Conservation (phyloP, 2,888 invertebrate genomes). For the Andrena praecox region DNA sequence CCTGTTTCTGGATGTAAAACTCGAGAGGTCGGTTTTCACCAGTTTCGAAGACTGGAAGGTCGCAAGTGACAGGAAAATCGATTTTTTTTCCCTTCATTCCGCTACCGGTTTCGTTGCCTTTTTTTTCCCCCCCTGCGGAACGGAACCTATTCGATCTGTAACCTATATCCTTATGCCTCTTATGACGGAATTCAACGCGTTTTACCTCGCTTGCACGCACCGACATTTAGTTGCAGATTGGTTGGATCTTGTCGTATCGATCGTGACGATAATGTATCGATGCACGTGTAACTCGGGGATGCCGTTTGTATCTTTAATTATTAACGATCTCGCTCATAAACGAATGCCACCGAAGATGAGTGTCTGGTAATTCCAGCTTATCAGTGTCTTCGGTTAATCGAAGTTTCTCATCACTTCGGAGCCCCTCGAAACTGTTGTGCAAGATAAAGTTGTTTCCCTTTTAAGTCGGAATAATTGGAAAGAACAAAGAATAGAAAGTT, state of each 20-base stretch:
- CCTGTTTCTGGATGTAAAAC: conserved; percentile 71
- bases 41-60: conserved; percentile 72
- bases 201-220: background rate
- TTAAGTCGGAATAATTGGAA: background rate
- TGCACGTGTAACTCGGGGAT: background rate
- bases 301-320: background rate
- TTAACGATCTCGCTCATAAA: background rate
- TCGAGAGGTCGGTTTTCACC: conserved; percentile 71
- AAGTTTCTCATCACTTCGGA: background rate
- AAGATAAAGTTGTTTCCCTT: background rate
- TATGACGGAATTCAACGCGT: conserved; percentile 22
- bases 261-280: background rate
- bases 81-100: conserved; percentile 60
- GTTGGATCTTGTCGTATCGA: background rate
- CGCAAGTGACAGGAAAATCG: conserved; percentile 73
- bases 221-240: background rate
- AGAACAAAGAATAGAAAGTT: background rate
- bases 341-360: background rate
- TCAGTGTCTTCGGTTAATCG: background rate
- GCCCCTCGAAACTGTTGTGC: background rate
- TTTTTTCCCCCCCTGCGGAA: conserved; percentile 25
- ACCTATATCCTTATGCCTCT: background rate
- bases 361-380: background rate
- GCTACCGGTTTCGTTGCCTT: conserved; percentile 56
- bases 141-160: conserved; percentile 31